These are phyloP conservation scores for Ivindomyrus marchei DNA, from an alignment of 2,113 vertebrate genomes.

Conservation along the genomic window DNA sequence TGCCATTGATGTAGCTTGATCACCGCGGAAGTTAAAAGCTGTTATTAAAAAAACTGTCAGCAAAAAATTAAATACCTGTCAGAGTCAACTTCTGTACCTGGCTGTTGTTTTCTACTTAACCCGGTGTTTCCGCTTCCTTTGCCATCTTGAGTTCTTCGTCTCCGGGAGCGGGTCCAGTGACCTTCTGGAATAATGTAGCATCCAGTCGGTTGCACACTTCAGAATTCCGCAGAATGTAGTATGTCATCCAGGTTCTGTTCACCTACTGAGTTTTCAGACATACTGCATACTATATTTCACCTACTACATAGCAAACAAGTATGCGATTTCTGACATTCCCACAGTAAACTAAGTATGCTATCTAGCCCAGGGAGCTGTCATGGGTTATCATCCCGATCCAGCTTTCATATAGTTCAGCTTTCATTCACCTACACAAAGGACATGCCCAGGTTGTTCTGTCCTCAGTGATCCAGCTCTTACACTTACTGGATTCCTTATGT, in stretches of 20 bases:
- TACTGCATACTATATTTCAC: neutral
- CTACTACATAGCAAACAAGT: neutral
- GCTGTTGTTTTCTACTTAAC: neutral
- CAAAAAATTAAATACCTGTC: neutral
- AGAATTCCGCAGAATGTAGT: neutral
- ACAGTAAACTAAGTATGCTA: neutral
- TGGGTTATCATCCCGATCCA: neutral
- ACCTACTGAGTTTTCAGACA: neutral
- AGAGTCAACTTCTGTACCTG: neutral
- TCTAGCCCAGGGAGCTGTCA: neutral
- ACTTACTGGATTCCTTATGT: neutral
- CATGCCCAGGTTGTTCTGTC: neutral
- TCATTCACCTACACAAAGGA: neutral
- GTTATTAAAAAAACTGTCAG: neutral
- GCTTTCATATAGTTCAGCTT: neutral
- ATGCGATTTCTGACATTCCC: neutral
- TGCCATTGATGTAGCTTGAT: neutral
- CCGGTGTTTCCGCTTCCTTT: neutral
- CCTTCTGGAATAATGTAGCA: neutral
- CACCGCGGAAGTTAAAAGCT: neutral
- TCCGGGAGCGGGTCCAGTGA: neutral
- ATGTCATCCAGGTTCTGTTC: neutral
- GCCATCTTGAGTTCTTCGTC: neutral
- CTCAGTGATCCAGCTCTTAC: neutral
- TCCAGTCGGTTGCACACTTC: too few species aligned